phyloP scores from a whole-genome alignment of 1,140 invertebrate species.

The Musca domestica region DNA sequence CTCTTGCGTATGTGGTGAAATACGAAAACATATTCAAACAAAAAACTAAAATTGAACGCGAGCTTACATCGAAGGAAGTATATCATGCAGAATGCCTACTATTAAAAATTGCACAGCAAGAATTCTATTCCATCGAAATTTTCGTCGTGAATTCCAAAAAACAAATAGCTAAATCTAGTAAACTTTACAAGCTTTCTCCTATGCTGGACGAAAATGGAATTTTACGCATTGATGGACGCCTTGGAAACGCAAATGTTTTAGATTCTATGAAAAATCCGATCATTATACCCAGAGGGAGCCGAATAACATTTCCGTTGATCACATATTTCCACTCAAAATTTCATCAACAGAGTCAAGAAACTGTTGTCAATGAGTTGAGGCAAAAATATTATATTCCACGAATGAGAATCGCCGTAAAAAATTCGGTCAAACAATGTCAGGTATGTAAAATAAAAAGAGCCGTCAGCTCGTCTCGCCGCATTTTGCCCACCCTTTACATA shows the following conservation, averaged over 20 bases:
- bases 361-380: neutral
- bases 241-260: neutral
- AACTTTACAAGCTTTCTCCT: neutral
- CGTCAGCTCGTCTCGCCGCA: too few species aligned
- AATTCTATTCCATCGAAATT: constrained; percentile 1
- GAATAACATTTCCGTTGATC: neutral
- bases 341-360: neutral
- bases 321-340: neutral
- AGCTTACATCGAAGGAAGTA: too few species aligned
- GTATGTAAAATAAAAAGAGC: neutral
- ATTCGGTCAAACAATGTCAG: neutral
- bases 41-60: too few species aligned
- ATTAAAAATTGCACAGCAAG: neutral
- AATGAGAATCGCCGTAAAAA: neutral
- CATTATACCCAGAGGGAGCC: neutral
- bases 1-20: too few species aligned
- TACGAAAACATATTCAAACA: too few species aligned
- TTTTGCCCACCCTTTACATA: too few species aligned
- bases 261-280: neutral
- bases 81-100: neutral
- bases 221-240: too few species aligned
- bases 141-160: neutral
- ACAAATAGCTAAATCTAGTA: neutral
- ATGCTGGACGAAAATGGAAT: too few species aligned
- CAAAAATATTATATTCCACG: too few species aligned